Percentiles rank a stretch among this genome's conserved stretches.
These are phyloP conservation scores for Mustela lutreola DNA, from an alignment of 2,113 vertebrate species.

Conservation along the genomic window DNA sequence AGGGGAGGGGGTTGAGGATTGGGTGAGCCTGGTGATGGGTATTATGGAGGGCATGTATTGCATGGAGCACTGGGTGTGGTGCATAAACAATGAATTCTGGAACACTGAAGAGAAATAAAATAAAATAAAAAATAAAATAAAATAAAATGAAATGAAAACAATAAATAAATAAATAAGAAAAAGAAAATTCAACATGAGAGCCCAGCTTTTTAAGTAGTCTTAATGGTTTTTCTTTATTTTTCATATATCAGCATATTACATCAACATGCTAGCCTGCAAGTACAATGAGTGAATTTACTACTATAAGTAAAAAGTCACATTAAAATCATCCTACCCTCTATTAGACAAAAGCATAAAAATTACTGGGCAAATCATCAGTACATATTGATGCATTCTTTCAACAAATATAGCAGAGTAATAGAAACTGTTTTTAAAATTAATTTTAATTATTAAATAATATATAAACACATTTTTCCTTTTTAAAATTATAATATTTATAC, in stretches of 20 bases:
- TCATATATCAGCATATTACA: neutral
- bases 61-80: too few species aligned
- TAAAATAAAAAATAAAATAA: too few species aligned
- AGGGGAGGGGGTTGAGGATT: too few species aligned
- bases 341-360: neutral
- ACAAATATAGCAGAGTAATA: neutral
- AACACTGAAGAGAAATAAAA: too few species aligned
- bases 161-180: too few species aligned
- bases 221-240: neutral
- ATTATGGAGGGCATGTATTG: too few species aligned
- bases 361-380: neutral
- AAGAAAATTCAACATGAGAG: neutral
- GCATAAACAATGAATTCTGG: too few species aligned
- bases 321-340: neutral
- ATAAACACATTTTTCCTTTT: neutral
- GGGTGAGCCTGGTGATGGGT: too few species aligned
- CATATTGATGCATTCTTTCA: slow-evolving; percentile 20
- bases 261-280: neutral
- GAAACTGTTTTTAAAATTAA: neutral
- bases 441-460: neutral
- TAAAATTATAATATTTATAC: slow-evolving; percentile 21
- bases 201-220: slow-evolving; percentile 9
- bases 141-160: too few species aligned
- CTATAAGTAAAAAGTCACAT: neutral
- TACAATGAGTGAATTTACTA: neutral